phyloP scores from a whole-genome alignment of 2,113 vertebrate species.

The Zosterops lateralis region DNA sequence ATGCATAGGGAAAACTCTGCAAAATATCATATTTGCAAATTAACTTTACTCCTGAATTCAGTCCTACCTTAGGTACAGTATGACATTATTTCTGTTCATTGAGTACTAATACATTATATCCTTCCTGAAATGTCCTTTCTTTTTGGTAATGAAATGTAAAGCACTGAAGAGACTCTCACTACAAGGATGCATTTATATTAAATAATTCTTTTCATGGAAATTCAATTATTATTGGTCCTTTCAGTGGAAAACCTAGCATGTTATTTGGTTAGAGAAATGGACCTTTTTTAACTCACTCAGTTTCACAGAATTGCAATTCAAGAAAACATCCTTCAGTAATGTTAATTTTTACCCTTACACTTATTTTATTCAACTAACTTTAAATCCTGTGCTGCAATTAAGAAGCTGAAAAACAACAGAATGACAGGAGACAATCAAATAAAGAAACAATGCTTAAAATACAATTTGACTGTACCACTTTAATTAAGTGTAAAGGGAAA shows the following conservation, averaged over 20 bases:
- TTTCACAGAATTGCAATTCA: background rate
- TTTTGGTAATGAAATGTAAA: background rate
- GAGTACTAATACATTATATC: background rate
- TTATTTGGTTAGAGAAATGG: background rate
- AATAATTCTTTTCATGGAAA: conserved; percentile 7
- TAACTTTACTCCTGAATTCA: background rate
- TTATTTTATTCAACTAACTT: background rate
- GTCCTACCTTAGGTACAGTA: background rate
- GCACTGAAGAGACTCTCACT: background rate
- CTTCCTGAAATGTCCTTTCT: background rate
- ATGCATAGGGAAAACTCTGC: background rate
- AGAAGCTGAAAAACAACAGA: background rate
- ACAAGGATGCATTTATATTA: background rate
- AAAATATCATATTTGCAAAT: background rate
- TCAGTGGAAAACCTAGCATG: background rate
- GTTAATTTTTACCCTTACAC: background rate
- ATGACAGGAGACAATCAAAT: background rate
- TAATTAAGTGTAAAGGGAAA: background rate
- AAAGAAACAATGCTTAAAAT: background rate
- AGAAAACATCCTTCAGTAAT: background rate
- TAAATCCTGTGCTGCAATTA: background rate
- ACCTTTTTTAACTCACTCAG: background rate
- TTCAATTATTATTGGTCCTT: background rate
- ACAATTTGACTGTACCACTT: background rate
- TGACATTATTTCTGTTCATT: background rate